phyloP scores from a whole-genome alignment of 2,113 vertebrate genomes.

The Oceanites oceanicus region DNA sequence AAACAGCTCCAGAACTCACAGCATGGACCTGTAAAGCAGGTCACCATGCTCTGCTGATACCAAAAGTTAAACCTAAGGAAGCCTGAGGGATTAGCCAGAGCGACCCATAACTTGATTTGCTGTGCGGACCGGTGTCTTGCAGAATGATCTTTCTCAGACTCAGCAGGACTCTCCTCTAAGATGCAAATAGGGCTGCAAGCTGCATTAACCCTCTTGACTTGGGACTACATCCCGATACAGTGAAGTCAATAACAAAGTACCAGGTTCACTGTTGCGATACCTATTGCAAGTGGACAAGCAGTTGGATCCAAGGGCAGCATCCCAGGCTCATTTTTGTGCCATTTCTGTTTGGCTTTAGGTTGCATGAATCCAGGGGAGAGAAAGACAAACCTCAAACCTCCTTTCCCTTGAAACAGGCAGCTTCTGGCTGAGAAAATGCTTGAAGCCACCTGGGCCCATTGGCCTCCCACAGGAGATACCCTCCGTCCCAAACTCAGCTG shows the following conservation, averaged over 20 bases:
- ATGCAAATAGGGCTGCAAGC: too few species aligned
- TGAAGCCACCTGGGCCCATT: not conserved
- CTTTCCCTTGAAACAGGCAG: not conserved
- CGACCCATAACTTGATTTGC: not conserved
- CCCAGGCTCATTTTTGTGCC: not conserved
- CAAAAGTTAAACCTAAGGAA: not conserved
- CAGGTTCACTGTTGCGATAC: not conserved
- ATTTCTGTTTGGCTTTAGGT: not conserved
- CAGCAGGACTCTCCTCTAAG: not conserved
- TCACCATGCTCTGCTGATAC: not conserved
- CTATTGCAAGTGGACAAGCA: not conserved
- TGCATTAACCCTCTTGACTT: not conserved
- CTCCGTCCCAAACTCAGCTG: not conserved
- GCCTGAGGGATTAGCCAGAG: not conserved
- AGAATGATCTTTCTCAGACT: not conserved
- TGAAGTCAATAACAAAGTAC: not conserved
- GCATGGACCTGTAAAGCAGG: not conserved
- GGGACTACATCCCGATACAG: not conserved
- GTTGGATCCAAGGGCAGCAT: not conserved
- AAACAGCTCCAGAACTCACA: not conserved
- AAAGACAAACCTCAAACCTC: not conserved
- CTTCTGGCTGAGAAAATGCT: not conserved
- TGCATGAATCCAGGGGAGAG: not conserved
- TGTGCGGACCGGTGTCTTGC: not conserved
- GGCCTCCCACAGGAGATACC: not conserved